Conservation (phyloP, 2,113 vertebrate species). For the Neomonachus schauinslandi region DNA sequence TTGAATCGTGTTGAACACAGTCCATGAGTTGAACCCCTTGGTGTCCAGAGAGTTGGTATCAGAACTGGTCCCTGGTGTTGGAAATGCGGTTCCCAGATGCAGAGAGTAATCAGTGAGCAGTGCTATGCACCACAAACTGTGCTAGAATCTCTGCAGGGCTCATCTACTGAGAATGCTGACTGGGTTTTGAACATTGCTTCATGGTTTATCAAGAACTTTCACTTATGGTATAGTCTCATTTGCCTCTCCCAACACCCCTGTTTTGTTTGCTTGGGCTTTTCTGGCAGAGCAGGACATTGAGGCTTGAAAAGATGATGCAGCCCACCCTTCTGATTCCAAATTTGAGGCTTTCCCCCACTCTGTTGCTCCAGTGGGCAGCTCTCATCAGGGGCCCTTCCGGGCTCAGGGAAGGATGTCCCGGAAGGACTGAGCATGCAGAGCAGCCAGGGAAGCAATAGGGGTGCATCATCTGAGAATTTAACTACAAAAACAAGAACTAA, state of each 20-base stretch:
- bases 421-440: fast-evolving
- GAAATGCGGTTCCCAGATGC: not conserved
- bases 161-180: not conserved
- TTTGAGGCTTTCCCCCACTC: not conserved
- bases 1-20: not conserved
- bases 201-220: not conserved
- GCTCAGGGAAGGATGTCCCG: not conserved
- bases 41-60: too few species aligned
- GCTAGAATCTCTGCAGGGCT: not conserved
- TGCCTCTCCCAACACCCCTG: not conserved
- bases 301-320: not conserved
- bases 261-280: not conserved
- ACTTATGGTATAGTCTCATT: not conserved
- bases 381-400: not conserved
- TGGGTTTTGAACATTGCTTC: not conserved
- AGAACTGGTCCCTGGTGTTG: not conserved
- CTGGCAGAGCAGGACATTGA: not conserved
- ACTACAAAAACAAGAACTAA: not conserved
- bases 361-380: not conserved
- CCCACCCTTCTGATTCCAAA: not conserved
- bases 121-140: not conserved
- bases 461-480: not conserved
- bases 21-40: not conserved
- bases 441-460: not conserved
- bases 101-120: not conserved